Percentiles rank a stretch among this genome's conserved stretches.
Evolutionary conservation across 2,888 invertebrate species (phyloP).

Genomic region (Synanthedon vespiformis): DNA sequence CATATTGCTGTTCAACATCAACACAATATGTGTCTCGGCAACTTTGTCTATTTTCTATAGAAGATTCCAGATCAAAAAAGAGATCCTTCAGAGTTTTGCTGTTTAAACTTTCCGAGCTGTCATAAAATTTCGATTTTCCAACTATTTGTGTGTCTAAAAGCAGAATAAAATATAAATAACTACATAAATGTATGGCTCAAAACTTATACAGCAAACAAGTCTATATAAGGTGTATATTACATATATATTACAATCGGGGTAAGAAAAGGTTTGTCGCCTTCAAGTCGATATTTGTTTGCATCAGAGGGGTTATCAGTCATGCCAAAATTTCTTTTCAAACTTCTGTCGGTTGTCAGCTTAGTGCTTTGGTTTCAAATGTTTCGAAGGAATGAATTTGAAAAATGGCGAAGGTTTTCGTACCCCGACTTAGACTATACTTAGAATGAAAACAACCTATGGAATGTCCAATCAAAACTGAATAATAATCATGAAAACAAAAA

Average conservation of each 20-base stretch:
- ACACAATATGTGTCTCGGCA: constrained; percentile 86
- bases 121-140: constrained; percentile 75
- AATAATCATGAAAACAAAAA: background rate
- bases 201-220: background rate
- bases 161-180: background rate
- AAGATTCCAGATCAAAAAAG: constrained; percentile 91
- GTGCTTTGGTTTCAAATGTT: too few species aligned
- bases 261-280: too few species aligned
- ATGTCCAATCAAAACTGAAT: too few species aligned
- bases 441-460: too few species aligned
- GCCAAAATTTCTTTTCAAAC: too few species aligned
- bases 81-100: constrained; percentile 67
- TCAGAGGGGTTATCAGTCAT: too few species aligned
- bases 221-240: background rate
- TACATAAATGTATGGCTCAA: background rate
- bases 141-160: constrained; percentile 48
- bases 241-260: background rate
- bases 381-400: too few species aligned
- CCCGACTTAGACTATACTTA: too few species aligned
- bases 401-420: too few species aligned
- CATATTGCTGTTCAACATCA: constrained; percentile 74
- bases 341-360: too few species aligned
- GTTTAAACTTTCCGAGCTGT: constrained; percentile 49
- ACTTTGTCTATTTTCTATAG: constrained; percentile 82
- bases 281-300: too few species aligned